These are phyloP conservation scores for Cerceris ruficornis DNA, from an alignment of 2,888 invertebrate species.

Conservation along the genomic window DNA sequence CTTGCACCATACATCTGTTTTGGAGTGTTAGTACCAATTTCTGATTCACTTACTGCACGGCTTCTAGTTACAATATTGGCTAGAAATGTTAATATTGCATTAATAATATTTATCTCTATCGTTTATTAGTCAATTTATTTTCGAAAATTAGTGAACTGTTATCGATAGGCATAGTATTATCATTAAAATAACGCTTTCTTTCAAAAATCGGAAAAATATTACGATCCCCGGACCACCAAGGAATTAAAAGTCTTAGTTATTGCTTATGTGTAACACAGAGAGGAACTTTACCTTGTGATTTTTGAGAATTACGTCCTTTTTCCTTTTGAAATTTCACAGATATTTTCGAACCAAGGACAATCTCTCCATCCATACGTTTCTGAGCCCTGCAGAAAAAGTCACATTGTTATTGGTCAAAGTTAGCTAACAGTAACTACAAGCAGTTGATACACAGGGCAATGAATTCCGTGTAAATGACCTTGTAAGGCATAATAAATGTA, in stretches of 20 bases:
- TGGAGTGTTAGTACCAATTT: constrained; percentile 68
- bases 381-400: constrained; percentile 85
- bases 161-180: too few species aligned
- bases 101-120: constrained; percentile 9
- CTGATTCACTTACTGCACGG: constrained; percentile 74
- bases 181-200: neutral
- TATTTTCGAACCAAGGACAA: constrained; percentile 91
- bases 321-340: constrained; percentile 82
- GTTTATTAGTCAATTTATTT: neutral
- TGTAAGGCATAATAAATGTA: constrained; percentile 37
- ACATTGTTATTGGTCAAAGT: constrained; percentile 64
- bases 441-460: constrained; percentile 35
- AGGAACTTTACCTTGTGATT: constrained; percentile 72
- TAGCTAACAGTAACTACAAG: constrained; percentile 40
- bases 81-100: constrained; percentile 30
- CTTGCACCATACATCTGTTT: constrained; percentile 79
- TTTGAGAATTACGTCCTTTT: constrained; percentile 68
- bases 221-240: neutral
- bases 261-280: constrained; percentile 1
- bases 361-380: constrained; percentile 92
- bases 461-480: constrained; percentile 58
- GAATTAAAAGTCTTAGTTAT: neutral
- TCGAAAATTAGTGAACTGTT: too few species aligned
- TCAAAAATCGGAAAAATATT: constrained; percentile 14
- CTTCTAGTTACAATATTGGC: constrained; percentile 62